phyloP scores from a whole-genome alignment of 2,888 invertebrate genomes.

The Melanchra persicariae region DNA sequence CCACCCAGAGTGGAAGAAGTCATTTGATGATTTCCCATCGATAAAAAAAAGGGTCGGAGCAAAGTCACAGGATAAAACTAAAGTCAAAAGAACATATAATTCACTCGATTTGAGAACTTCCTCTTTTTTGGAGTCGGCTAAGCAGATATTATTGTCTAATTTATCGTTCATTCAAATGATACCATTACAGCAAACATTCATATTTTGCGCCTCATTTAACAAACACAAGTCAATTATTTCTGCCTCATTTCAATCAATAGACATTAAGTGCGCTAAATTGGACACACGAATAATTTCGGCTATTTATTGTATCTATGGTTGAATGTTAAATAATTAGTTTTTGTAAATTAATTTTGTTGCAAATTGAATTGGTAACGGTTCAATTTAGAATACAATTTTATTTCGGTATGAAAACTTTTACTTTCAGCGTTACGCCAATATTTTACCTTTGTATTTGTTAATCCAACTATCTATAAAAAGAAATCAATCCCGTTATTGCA shows the following conservation, averaged over 20 bases:
- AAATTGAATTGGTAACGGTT: too few relatives aligned
- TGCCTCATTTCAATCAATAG: slow-evolving; percentile 26
- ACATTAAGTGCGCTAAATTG: slow-evolving; percentile 6
- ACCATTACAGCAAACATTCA: slow-evolving; percentile 10
- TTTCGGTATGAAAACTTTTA: not conserved
- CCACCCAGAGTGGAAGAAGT: too few relatives aligned
- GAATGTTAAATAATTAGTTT: not conserved
- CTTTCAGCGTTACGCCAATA: not conserved
- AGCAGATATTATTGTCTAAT: not conserved
- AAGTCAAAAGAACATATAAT: too few relatives aligned
- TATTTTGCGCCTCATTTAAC: slow-evolving; percentile 1
- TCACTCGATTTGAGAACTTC: too few relatives aligned
- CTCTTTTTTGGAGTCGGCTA: too few relatives aligned
- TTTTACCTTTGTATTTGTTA: too few relatives aligned
- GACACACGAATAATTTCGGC: not conserved
- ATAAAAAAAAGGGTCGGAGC: too few relatives aligned
- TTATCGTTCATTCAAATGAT: slow-evolving; percentile 10
- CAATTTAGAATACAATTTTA: not conserved
- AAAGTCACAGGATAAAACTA: too few relatives aligned
- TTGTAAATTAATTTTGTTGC: not conserved
- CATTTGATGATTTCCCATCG: too few relatives aligned
- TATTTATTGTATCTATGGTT: not conserved
- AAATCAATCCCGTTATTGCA: too few relatives aligned
- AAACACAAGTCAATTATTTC: slow-evolving; percentile 34
- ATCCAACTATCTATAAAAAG: too few relatives aligned